Base-by-base conservation (phyloP, 2,888 invertebrate genomes). In the Drosophila siamana region DNA sequence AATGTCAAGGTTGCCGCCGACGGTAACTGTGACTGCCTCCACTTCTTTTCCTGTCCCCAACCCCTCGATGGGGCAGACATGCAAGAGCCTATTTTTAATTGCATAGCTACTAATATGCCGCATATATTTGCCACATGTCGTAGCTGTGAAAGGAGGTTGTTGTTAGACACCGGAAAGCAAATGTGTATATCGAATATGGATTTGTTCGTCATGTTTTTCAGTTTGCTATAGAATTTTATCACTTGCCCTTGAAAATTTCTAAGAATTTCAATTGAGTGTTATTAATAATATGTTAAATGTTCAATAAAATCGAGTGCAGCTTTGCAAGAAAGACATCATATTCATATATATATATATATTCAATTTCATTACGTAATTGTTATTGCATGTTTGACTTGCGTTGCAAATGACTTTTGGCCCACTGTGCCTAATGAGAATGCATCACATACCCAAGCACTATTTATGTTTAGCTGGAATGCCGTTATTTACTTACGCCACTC, bases 1-100 rank as follows among this genome's bases (percentile, higher is more conserved):
- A 71, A 46, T 64, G 67, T 51, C 79, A 69, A 64, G 80, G 76
- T 24, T 51, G 22, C 7, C 33, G 30, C 11, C 41, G 60, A 48
- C 30, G 19, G 3, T 16, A 54, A 19, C 30, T 16, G 26, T 8
- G 11, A 24, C 13, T 8, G 15, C 30, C 19, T 16, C 8, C 9
- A 24, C 13, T 8, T 3, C 13, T 8, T 15, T 19, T 26, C 3
- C n/a, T 13, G 38, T 24, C 36, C 13, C 36, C n/a, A n/a, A n/a
- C 7, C 24, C 9, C 36, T 3, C 19, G 3, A 19, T 19, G 33
- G 7, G 19, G 33, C 44, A 19, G 1, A 41, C 30, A 30, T 24
- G 38, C 46, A 44, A 28, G 28, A 8, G 22, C 19, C 26, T 47
- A 19, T 59, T 57, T 48, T 47, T 26, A 62, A 19, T 62, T 47